Conservation (phyloP, 2,113 vertebrate species). For the Tylochromis polylepis region DNA sequence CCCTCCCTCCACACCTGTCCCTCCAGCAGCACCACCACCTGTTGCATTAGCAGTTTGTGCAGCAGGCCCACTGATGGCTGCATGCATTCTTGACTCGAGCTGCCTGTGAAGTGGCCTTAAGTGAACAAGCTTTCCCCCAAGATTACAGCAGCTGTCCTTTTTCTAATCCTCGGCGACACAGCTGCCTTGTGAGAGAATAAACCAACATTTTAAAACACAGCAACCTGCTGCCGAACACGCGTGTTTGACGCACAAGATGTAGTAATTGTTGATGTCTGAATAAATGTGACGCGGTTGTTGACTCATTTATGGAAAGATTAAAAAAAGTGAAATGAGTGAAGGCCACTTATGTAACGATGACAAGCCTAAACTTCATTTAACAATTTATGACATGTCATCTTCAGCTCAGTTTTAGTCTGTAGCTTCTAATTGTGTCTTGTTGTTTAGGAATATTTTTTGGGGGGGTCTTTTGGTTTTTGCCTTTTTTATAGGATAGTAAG, state of each 20-base stretch:
- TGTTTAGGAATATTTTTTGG: not conserved
- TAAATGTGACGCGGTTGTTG: not conserved
- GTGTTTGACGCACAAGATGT: not conserved
- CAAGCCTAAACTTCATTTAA: not conserved
- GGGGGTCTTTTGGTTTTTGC: not conserved
- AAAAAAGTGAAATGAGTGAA: not conserved
- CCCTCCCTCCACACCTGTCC: constrained; percentile 42
- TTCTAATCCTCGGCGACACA: constrained; percentile 34
- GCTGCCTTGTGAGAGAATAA: not conserved
- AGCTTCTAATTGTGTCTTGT: not conserved
- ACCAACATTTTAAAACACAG: constrained; percentile 29
- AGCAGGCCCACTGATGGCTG: not conserved
- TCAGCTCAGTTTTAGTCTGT: not conserved
- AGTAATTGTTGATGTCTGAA: not conserved
- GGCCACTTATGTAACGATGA: not conserved
- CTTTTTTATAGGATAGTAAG: no score
- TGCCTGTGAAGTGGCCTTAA: constrained; percentile 31
- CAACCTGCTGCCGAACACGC: not conserved
- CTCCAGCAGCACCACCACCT: constrained; percentile 49
- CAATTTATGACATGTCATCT: not conserved
- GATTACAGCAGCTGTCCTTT: constrained; percentile 53
- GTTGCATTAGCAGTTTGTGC: constrained; percentile 34
- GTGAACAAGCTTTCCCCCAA: constrained; percentile 4
- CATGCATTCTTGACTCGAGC: constrained; percentile 20
- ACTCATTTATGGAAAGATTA: not conserved